A percentile compares a stretch with the other conserved stretches of the same genome.
phyloP scores from a whole-genome alignment of 2,113 vertebrate genomes.

The Anguilla rostrata region DNA sequence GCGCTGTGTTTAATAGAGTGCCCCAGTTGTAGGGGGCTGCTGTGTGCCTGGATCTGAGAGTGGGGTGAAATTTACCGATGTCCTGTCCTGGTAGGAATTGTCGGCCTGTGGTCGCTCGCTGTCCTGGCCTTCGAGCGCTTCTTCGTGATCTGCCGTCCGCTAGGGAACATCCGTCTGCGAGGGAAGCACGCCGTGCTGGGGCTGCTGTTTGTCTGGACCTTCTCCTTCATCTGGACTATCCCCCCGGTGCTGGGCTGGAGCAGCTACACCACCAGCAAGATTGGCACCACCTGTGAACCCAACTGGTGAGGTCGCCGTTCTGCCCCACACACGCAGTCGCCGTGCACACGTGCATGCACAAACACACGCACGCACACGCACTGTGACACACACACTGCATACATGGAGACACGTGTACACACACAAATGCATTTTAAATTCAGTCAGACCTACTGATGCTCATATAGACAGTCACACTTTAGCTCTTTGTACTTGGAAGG shows the following conservation, averaged over 20 bases:
- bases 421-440: background rate
- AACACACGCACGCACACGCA: background rate
- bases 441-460: no score
- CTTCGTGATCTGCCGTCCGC: conserved; percentile 78
- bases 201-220: conserved; percentile 81
- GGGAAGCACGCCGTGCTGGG: conserved; percentile 75
- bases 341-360: background rate
- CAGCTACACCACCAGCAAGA: conserved; percentile 87
- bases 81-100: conserved; percentile 71
- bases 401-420: background rate
- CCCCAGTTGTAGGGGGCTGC: background rate
- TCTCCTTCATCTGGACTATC: conserved; percentile 86
- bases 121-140: conserved; percentile 84
- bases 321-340: background rate
- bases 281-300: conserved; percentile 89
- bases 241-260: conserved; percentile 85
- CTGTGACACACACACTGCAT: background rate
- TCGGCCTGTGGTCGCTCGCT: conserved; percentile 85
- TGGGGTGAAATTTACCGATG: background rate
- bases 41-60: background rate
- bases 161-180: conserved; percentile 67
- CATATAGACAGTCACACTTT: background rate
- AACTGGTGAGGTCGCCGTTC: conserved; percentile 78
- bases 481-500: background rate
- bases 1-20: no score